Conservation (phyloP, 2,888 invertebrate species). For the Geophilus truncorum region DNA sequence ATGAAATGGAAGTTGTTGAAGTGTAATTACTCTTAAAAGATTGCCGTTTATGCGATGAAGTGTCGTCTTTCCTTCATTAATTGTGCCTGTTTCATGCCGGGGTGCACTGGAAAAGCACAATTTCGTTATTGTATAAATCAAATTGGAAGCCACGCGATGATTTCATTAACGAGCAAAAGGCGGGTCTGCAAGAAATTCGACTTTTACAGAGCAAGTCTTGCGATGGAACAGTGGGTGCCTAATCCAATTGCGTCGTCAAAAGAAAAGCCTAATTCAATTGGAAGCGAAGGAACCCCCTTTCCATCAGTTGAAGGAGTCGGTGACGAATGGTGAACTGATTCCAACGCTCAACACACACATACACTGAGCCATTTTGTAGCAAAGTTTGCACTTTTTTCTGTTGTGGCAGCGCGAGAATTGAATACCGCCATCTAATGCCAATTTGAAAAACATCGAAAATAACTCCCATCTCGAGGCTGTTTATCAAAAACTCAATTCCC, state of each 20-base stretch:
- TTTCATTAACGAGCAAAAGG: constrained; percentile 12
- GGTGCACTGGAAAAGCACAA: constrained; percentile 13
- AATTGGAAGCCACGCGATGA: constrained; percentile 27
- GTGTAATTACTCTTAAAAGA: constrained; percentile 20
- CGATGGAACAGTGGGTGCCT: constrained; percentile 18
- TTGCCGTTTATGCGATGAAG: constrained; percentile 9
- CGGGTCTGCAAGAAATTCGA: not conserved
- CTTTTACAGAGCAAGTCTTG: not conserved
- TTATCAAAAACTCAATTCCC: no score
- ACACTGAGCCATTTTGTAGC: no score
- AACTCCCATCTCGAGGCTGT: no score
- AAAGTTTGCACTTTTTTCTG: not conserved
- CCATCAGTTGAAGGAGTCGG: not conserved
- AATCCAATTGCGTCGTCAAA: constrained; percentile 24
- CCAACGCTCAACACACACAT: not conserved
- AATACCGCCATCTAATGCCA: no score
- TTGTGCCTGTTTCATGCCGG: constrained; percentile 21
- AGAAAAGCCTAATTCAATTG: constrained; percentile 27
- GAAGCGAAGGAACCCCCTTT: constrained; percentile 4
- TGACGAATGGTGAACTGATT: constrained; percentile 23
- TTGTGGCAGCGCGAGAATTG: no score
- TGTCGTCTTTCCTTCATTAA: not conserved
- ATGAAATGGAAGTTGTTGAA: not conserved
- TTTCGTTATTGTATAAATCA: constrained; percentile 24
- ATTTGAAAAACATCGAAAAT: no score